Conservation (phyloP, 2,888 invertebrate genomes). For the Catocala nupta region DNA sequence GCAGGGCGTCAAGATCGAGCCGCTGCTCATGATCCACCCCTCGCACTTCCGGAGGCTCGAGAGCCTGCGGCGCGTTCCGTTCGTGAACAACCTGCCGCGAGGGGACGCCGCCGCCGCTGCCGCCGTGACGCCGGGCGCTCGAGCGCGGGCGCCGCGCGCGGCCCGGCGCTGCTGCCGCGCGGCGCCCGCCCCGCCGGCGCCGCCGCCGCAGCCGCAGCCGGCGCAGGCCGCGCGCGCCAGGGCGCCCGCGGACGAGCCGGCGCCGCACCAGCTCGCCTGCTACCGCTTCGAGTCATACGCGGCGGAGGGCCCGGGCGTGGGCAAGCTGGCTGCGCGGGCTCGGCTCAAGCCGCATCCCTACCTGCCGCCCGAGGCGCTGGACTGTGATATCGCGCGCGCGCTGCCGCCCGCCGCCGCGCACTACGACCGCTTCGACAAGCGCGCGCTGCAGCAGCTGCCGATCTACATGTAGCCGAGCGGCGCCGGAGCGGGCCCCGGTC, state of each 20-base stretch:
- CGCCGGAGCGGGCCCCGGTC: constrained; percentile 63
- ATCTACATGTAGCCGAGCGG: constrained; percentile 82
- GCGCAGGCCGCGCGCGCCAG: constrained; percentile 58
- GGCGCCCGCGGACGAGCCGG: constrained; percentile 53
- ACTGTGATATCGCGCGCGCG: constrained; percentile 82
- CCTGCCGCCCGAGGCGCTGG: constrained; percentile 68
- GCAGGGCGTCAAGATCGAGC: constrained; percentile 93
- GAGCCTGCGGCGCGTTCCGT: constrained; percentile 93
- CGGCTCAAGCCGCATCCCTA: constrained; percentile 73
- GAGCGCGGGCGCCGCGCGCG: constrained; percentile 57
- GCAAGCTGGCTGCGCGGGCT: constrained; percentile 64
- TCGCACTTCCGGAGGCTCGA: constrained; percentile 96
- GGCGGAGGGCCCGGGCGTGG: constrained; percentile 60
- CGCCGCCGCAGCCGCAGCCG: constrained; percentile 64
- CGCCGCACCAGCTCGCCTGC: constrained; percentile 55
- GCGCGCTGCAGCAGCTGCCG: constrained; percentile 84
- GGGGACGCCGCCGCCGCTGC: constrained; percentile 79
- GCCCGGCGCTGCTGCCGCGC: constrained; percentile 64
- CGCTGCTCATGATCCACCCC: constrained; percentile 95
- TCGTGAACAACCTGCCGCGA: constrained; percentile 93
- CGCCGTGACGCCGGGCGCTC: constrained; percentile 57
- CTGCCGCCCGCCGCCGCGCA: constrained; percentile 73
- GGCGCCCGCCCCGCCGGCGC: constrained; percentile 60
- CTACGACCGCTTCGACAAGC: constrained; percentile 84
- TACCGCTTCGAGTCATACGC: constrained; percentile 69